Conservation (phyloP, 2,888 invertebrate species). For the Archips xylosteana region DNA sequence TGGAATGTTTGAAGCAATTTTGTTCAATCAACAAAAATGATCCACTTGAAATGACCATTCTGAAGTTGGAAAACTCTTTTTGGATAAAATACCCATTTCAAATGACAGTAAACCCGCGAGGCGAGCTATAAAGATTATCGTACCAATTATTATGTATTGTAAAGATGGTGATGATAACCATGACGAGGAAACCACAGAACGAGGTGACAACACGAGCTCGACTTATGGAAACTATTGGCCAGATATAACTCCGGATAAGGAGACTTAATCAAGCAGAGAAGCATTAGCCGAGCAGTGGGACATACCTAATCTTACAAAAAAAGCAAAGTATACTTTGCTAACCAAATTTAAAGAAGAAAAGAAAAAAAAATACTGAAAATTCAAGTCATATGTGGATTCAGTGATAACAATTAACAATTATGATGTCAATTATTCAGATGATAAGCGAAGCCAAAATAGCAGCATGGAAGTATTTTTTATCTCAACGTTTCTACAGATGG, state of each 20-base stretch:
- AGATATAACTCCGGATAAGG: no score
- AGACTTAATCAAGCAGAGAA: no score
- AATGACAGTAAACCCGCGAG: no score
- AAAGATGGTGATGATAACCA: neutral
- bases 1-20: neutral
- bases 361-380: neutral
- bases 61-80: no score
- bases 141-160: neutral
- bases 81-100: no score
- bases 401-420: neutral
- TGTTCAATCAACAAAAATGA: no score
- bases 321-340: neutral
- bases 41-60: no score
- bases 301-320: neutral
- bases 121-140: neutral
- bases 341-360: neutral
- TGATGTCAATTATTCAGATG: neutral
- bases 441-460: neutral
- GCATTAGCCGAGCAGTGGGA: neutral
- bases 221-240: neutral
- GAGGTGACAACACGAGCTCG: neutral
- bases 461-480: slow-evolving; percentile 2
- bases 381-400: neutral
- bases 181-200: neutral
- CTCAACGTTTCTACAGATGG: slow-evolving; percentile 9